Evolutionary conservation across 2,113 vertebrate genomes (phyloP).

Genomic region (Eudyptes chrysolophus): DNA sequence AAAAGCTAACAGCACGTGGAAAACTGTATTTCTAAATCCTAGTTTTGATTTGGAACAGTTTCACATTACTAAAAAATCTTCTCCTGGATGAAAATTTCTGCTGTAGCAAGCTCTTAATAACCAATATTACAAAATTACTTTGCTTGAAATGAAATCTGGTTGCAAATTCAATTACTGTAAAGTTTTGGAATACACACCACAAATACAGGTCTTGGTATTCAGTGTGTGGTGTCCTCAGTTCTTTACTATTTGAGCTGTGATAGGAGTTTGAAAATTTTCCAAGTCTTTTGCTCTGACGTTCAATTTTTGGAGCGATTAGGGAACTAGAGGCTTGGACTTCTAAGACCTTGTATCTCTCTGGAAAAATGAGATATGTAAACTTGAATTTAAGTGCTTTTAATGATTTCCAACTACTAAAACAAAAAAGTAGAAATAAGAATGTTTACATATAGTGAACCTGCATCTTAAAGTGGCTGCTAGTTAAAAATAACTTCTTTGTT

Average conservation of each 20-base stretch:
- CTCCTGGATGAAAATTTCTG: not conserved
- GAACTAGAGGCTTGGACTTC: not conserved
- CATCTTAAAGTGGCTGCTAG: not conserved
- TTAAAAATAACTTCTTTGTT: not conserved
- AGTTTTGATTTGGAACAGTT: not conserved
- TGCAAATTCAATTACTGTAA: not conserved
- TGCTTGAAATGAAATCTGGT: not conserved
- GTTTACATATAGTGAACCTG: not conserved
- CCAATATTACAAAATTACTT: not conserved
- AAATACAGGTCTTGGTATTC: not conserved
- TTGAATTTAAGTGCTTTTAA: not conserved
- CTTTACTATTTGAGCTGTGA: not conserved
- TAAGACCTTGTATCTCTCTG: not conserved
- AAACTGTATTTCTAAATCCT: not conserved
- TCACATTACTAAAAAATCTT: not conserved
- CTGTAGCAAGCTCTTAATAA: not conserved
- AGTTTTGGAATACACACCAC: not conserved
- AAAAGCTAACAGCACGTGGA: not conserved
- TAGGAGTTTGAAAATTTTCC: not conserved
- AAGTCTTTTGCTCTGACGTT: not conserved
- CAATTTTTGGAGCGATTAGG: not conserved
- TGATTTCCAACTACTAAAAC: not conserved
- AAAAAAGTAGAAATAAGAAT: not conserved
- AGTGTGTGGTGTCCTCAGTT: not conserved
- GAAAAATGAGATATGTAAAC: not conserved